Conservation (phyloP, 2,113 vertebrate genomes). For the Anser cygnoides region DNA sequence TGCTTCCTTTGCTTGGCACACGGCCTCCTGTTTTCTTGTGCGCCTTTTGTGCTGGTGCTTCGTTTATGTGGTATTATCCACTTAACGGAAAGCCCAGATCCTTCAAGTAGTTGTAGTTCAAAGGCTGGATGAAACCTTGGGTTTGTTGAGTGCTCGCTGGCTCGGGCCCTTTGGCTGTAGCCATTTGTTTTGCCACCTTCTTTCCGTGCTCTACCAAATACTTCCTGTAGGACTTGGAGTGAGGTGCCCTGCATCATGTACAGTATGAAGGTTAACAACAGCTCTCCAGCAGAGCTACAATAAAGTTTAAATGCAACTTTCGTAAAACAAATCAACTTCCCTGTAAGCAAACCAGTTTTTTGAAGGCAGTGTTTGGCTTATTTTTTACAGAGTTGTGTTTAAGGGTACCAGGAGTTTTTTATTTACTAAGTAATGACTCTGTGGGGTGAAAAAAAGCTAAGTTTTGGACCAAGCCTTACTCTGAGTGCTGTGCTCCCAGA, state of each 20-base stretch:
- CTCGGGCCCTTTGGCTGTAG: not conserved
- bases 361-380: not conserved
- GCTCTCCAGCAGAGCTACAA: not conserved
- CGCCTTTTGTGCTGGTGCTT: accelerated
- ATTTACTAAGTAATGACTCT: not conserved
- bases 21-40: not conserved
- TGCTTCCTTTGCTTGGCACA: accelerated
- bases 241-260: not conserved
- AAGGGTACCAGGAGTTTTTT: not conserved
- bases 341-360: not conserved
- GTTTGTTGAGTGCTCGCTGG: not conserved
- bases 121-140: not conserved
- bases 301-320: not conserved
- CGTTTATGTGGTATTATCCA: not conserved
- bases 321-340: not conserved
- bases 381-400: not conserved
- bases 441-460: accelerated
- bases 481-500: not conserved
- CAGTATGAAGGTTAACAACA: not conserved
- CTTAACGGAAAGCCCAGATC: not conserved
- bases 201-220: not conserved
- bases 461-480: not conserved
- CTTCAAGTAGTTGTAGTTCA: not conserved
- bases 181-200: not conserved
- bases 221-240: not conserved